Percentiles rank a stretch among this genome's conserved stretches.
phyloP scores from a whole-genome alignment of 2,888 invertebrate species.

The Sinohyriopsis cumingii region DNA sequence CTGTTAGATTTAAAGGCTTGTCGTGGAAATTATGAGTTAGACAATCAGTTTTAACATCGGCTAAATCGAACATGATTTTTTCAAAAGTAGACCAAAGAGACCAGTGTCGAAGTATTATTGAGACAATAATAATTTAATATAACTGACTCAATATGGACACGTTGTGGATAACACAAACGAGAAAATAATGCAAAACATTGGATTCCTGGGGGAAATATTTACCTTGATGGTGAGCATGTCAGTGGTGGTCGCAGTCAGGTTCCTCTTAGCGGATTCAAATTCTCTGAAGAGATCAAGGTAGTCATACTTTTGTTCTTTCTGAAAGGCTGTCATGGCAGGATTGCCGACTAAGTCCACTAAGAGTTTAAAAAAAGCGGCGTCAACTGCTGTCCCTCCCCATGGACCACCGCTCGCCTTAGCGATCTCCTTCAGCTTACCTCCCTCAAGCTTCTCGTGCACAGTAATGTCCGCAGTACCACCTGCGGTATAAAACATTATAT shows the following conservation, averaged over 20 bases:
- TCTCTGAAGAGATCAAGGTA: conserved; percentile 26
- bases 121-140: too few species aligned
- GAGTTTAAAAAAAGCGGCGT: conserved; percentile 17
- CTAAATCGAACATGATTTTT: too few species aligned
- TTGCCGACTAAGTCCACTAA: conserved; percentile 21
- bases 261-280: conserved; percentile 29
- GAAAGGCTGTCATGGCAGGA: conserved; percentile 20
- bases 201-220: too few species aligned
- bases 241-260: neutral
- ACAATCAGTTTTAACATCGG: too few species aligned
- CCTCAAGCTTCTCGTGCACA: conserved; percentile 18
- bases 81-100: too few species aligned
- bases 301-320: conserved; percentile 18
- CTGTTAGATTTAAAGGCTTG: too few species aligned
- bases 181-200: too few species aligned
- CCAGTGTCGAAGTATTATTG: too few species aligned
- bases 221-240: conserved; percentile 4
- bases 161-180: too few species aligned
- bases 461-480: conserved; percentile 37
- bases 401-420: conserved; percentile 28
- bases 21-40: too few species aligned
- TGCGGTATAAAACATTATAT: conserved; percentile 3
- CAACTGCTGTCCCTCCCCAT: conserved; percentile 30
- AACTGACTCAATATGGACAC: too few species aligned
- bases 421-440: conserved; percentile 25